Conservation (phyloP, 92 coral and sea anemone genomes). For the Zoanthus solanderi region DNA sequence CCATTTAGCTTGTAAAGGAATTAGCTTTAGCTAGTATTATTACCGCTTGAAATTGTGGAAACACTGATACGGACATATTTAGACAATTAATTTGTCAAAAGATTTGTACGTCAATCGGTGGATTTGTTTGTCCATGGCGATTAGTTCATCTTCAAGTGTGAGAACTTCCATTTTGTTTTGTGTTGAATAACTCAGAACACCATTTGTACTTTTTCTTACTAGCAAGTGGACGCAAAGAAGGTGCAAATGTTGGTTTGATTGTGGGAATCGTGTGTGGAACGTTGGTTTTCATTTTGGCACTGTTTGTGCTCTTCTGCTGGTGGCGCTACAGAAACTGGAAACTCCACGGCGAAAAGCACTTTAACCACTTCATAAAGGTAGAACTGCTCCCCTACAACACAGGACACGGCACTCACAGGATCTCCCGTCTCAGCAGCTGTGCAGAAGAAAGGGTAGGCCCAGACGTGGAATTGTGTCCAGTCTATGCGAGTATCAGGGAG, state of each 20-base stretch:
- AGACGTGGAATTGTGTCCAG: slow-evolving; percentile 70
- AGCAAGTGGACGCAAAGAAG: slow-evolving; percentile 25
- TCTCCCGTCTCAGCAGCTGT: slow-evolving; percentile 68
- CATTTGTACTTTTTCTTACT: not conserved
- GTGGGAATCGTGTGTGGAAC: slow-evolving; percentile 85
- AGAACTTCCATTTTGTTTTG: too few species aligned
- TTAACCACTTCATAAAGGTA: slow-evolving; percentile 79
- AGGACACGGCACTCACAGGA: slow-evolving; percentile 51
- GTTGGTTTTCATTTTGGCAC: slow-evolving; percentile 60
- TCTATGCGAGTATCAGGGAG: slow-evolving; percentile 74
- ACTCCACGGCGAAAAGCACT: slow-evolving; percentile 71
- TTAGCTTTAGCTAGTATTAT: too few species aligned
- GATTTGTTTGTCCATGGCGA: too few species aligned
- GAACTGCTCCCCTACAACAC: slow-evolving; percentile 71
- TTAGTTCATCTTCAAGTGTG: too few species aligned
- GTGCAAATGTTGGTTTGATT: slow-evolving; percentile 62
- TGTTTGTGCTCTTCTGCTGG: slow-evolving; percentile 75
- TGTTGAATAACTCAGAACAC: not conserved
- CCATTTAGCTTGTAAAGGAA: too few species aligned
- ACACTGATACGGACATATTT: too few species aligned
- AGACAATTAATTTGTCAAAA: too few species aligned
- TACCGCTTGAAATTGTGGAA: too few species aligned
- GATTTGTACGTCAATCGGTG: too few species aligned
- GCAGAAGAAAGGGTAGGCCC: slow-evolving; percentile 59
- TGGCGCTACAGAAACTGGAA: slow-evolving; percentile 68